phyloP scores from a whole-genome alignment of 92 coral and sea anemone species.

The Epizoanthus fatuus region DNA sequence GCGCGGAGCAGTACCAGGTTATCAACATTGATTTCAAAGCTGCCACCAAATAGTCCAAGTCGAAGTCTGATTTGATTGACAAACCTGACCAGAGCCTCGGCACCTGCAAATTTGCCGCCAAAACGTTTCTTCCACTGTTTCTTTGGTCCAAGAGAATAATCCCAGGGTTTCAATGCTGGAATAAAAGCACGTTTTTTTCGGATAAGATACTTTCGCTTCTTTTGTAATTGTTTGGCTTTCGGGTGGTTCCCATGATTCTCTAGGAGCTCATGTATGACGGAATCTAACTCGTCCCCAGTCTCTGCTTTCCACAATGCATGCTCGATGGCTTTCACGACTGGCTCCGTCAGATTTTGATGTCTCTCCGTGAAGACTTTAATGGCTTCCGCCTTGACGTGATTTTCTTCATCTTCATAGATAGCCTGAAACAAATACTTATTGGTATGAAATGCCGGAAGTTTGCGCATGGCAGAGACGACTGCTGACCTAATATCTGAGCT shows the following conservation, averaged over 20 bases:
- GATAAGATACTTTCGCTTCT: conserved; percentile 53
- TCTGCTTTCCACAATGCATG: conserved; percentile 85
- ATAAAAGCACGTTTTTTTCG: conserved; percentile 87
- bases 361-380: conserved; percentile 86
- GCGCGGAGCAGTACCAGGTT: conserved; percentile 80
- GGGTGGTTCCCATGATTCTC: conserved; percentile 87
- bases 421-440: conserved; percentile 69
- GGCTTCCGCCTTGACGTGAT: conserved; percentile 87
- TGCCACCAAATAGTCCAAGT: conserved; percentile 90
- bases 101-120: conserved; percentile 87
- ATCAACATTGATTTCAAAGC: conserved; percentile 81
- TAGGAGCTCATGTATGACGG: conserved; percentile 68
- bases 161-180: conserved; percentile 85
- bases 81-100: conserved; percentile 79
- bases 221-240: conserved; percentile 61
- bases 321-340: conserved; percentile 75
- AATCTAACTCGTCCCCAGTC: conserved; percentile 79
- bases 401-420: conserved; percentile 80
- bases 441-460: conserved; percentile 70
- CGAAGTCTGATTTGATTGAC: conserved; percentile 76
- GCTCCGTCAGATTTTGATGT: conserved; percentile 67
- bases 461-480: conserved; percentile 89
- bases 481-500: conserved; percentile 87
- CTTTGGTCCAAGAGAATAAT: conserved; percentile 75
- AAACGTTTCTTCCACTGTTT: conserved; percentile 74